A percentile compares a stretch with the other conserved stretches of the same genome.
phyloP scores from a whole-genome alignment of 2,888 invertebrate species.

The Campoplex capitator region DNA sequence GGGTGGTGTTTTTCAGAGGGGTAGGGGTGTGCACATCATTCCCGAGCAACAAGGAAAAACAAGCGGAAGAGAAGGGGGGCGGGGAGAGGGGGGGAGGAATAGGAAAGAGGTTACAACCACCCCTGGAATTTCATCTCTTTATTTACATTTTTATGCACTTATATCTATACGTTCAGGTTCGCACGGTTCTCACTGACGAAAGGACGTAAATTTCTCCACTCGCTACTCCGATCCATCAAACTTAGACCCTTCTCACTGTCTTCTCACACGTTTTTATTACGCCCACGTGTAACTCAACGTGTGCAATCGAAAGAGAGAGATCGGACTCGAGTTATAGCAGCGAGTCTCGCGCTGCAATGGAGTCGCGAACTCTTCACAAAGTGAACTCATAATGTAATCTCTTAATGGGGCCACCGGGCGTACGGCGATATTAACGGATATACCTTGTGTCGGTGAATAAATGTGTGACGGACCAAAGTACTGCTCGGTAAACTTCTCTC shows the following conservation, averaged over 20 bases:
- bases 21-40: conserved; percentile 41
- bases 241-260: not conserved
- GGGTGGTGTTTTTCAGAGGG: conserved; percentile 9
- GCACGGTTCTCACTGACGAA: not conserved
- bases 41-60: conserved; percentile 43
- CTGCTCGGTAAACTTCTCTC: not conserved
- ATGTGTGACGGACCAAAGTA: conserved; percentile 15
- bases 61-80: not conserved
- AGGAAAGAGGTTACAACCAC: conserved; percentile 39
- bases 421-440: conserved; percentile 60
- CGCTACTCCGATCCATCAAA: too few species aligned
- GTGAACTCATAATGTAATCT: conserved; percentile 81
- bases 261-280: not conserved
- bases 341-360: conserved; percentile 59
- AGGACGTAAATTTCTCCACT: not conserved
- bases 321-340: conserved; percentile 53
- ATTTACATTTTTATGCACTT: conserved; percentile 64
- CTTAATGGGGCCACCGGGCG: conserved; percentile 80
- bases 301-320: not conserved
- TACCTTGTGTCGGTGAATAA: conserved; percentile 19
- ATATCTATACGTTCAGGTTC: not conserved
- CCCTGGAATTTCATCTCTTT: conserved; percentile 54
- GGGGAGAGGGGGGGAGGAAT: not conserved
- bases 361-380: conserved; percentile 74
- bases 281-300: conserved; percentile 7